Evolutionary conservation across 2,888 invertebrate genomes (phyloP), one percentile per base, ranked within the genome.

Genomic region (Parnassius glacialis): DNA sequence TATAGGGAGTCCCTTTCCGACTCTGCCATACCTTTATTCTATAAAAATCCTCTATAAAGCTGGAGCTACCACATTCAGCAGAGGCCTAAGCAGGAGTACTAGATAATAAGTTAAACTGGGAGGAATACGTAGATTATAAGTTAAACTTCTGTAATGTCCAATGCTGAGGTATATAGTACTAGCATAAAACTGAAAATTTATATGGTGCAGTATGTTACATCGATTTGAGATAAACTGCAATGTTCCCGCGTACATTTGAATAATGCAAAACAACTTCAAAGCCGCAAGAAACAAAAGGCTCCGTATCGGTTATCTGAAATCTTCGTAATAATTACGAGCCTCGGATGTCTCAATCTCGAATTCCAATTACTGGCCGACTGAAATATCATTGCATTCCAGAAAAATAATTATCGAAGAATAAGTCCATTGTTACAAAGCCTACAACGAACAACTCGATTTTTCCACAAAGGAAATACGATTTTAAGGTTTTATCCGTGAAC

Each of bases 261-360:
- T 52, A 41, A 41, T 41, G 12, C 52, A 11, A n/a, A 52, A 41
- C n/a, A 52, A 52, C 12, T 52, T 25, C 16, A 53, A 16, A 10
- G 12, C 25, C 53, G 16, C 16, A 53, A 53, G 13, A 34, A 80
- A 84, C 81, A 79, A 82, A 76, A 76, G 69, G 72, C 69, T 66
- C 65, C 73, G 74, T 75, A 75, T 78, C 76, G 81, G 74, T 82
- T 85, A 90, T 90, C 89, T 80, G 70, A 72, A 76, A 89, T 88
- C 89, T 87, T 86, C 85, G 86, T 87, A 90, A 89, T 90, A 89
- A 90, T 90, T 87, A 87, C 84, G 80, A 78, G 77, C 72, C 84
- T 84, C 85, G 74, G 75, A 90, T 83, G 83, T 81, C 90, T 90
- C 87, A 90, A 90, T 90, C 82, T 55, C 54, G 41, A 10, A 50